These are phyloP conservation scores for Caenorhabditis elegans DNA, from an alignment of 1,140 invertebrate species.

Conservation along the genomic window WBcel235 BX284605.5:11970001-11970500, in stretches of 20 bases:
- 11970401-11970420: too few relatives aligned
- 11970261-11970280: not conserved
- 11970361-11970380: too few relatives aligned
- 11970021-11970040: constrained; percentile 4
- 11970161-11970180: not conserved
- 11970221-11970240: not conserved
- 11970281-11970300: not conserved
- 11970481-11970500: too few relatives aligned
- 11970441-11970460: too few relatives aligned
- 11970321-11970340: too few relatives aligned
- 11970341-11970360: too few relatives aligned
- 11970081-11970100: not conserved
- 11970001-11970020: not conserved
- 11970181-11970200: not conserved
- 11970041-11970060: not conserved
- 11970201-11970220: constrained; percentile 13
- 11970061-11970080: not conserved
- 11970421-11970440: too few relatives aligned
- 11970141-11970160: not conserved
- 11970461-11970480: too few relatives aligned
- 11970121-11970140: not conserved
- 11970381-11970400: too few relatives aligned
- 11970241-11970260: not conserved
- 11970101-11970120: not conserved
- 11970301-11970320: too few relatives aligned